A percentile compares a stretch with the other conserved stretches of the same genome.
Evolutionary conservation across 2,797 vertebrate species (phyloP).

Genomic region (Adrianichthys oophorus): DNA sequence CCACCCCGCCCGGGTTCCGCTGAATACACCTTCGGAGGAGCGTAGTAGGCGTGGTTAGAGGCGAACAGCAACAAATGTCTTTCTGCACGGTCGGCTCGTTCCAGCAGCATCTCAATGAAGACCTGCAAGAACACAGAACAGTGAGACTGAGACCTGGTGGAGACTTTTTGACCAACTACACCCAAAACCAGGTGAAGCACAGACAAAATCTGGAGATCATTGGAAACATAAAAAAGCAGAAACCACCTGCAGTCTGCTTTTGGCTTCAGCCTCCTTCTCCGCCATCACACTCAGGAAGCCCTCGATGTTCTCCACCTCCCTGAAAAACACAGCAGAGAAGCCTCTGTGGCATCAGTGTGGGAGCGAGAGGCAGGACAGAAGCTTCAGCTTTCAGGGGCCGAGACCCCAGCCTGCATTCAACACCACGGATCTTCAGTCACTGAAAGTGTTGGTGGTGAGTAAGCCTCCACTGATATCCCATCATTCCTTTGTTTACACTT

Average conservation of each 20-base stretch:
- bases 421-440: no score
- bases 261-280: slow-evolving; percentile 65
- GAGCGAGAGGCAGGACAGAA: no score
- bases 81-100: slow-evolving; percentile 86
- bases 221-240: no score
- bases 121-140: slow-evolving; percentile 30
- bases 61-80: slow-evolving; percentile 80
- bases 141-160: no score
- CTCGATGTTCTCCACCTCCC: slow-evolving; percentile 70
- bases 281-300: slow-evolving; percentile 67
- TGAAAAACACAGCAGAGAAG: slow-evolving; percentile 31
- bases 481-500: no score
- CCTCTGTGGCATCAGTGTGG: no score
- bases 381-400: no score
- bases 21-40: neutral
- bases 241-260: slow-evolving; percentile 66
- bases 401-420: no score
- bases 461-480: no score
- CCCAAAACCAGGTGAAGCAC: neutral
- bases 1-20: slow-evolving; percentile 10
- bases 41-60: neutral
- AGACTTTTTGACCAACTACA: no score
- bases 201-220: neutral
- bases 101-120: slow-evolving; percentile 89
- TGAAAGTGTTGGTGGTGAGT: no score